Evolutionary conservation across 2,113 vertebrate species (phyloP).

Genomic region (Aplodontia rufa): DNA sequence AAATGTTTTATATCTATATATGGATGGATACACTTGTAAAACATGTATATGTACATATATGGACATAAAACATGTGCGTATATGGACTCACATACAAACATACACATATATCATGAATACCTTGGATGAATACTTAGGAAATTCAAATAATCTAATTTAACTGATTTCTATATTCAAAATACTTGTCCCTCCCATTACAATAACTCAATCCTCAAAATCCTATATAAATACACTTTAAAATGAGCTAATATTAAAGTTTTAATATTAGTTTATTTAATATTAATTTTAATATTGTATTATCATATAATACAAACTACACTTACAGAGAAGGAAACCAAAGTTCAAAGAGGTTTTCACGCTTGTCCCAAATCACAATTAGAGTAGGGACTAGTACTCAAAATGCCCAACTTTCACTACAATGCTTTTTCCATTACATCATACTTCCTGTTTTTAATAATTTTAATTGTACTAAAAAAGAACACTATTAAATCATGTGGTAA

Average conservation of each 20-base stretch:
- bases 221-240: not conserved
- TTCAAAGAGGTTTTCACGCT: constrained; percentile 1
- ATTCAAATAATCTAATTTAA: not conserved
- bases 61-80: too few relatives aligned
- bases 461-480: not conserved
- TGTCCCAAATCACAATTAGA: not conserved
- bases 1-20: not conserved
- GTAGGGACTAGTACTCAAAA: not conserved
- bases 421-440: not conserved
- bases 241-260: too few relatives aligned
- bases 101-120: not conserved
- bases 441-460: not conserved
- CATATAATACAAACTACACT: not conserved
- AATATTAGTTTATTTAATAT: too few relatives aligned
- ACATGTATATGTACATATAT: too few relatives aligned
- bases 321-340: constrained; percentile 17
- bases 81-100: too few relatives aligned
- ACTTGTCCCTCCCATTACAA: not conserved
- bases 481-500: not conserved
- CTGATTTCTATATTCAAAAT: constrained; percentile 11
- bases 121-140: not conserved
- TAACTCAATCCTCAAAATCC: not conserved
- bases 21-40: not conserved
- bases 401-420: not conserved
- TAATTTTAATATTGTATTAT: too few relatives aligned